Percentiles rank a stretch among this genome's conserved stretches.
Evolutionary conservation across 2,797 vertebrate genomes (phyloP).

Genomic region (Galago senegalensis): DNA sequence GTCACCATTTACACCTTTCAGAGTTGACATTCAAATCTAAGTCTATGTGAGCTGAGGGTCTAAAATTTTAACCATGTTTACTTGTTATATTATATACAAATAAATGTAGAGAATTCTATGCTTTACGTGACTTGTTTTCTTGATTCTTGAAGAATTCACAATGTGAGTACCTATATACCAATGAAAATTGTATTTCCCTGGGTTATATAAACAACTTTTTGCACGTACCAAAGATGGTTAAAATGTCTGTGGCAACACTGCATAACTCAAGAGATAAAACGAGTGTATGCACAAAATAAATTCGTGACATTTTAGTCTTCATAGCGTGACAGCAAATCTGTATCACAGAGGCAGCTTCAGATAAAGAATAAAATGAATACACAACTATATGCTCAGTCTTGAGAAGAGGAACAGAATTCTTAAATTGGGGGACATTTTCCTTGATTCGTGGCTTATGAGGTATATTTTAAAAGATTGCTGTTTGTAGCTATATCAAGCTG

Average conservation of each 20-base stretch:
- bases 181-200: slow-evolving; percentile 3
- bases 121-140: not conserved
- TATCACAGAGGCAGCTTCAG: not conserved
- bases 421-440: slow-evolving; percentile 23
- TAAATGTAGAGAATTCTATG: slow-evolving; percentile 22
- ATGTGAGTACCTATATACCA: not conserved
- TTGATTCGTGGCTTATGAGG: slow-evolving; percentile 32
- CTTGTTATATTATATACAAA: not conserved
- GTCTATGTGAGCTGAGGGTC: not conserved
- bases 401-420: slow-evolving; percentile 20
- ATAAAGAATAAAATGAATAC: slow-evolving; percentile 16
- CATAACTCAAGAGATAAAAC: slow-evolving; percentile 27
- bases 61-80: not conserved
- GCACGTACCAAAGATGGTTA: not conserved
- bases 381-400: slow-evolving; percentile 4
- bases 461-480: slow-evolving; percentile 71
- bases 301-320: slow-evolving; percentile 3
- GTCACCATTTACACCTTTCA: no score
- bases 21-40: not conserved
- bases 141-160: not conserved
- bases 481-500: slow-evolving; percentile 64
- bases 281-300: not conserved
- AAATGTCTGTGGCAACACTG: not conserved
- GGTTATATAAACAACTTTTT: not conserved
- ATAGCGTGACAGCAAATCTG: not conserved